Evolutionary conservation across 2,888 invertebrate species (phyloP).

Genomic region (Nycteola revayana): DNA sequence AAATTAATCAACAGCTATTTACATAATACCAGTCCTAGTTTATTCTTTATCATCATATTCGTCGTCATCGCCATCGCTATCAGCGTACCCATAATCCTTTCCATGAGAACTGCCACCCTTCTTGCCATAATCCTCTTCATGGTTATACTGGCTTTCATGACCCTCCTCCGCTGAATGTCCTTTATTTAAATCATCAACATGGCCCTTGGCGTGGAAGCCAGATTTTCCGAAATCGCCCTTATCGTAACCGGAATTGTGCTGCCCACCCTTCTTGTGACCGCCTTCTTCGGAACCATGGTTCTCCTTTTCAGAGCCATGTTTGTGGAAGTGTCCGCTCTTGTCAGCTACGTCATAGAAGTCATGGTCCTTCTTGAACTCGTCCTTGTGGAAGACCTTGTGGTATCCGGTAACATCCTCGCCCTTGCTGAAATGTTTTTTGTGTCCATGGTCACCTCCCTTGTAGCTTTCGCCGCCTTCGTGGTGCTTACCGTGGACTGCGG

Average conservation of each 20-base stretch:
- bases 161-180: conserved; percentile 83
- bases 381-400: conserved; percentile 88
- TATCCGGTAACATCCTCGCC: conserved; percentile 87
- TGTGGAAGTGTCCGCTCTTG: conserved; percentile 84
- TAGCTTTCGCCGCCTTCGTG: conserved; percentile 75
- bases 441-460: conserved; percentile 81
- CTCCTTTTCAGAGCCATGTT: conserved; percentile 81
- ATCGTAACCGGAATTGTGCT: conserved; percentile 76
- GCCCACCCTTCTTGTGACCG: conserved; percentile 79
- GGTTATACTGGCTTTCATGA: conserved; percentile 76
- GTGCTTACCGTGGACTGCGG: conserved; percentile 79
- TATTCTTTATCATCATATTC: conserved; percentile 38
- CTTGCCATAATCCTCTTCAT: conserved; percentile 79
- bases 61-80: conserved; percentile 47
- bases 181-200: conserved; percentile 72
- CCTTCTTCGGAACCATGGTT: conserved; percentile 81
- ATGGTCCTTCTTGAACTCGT: conserved; percentile 90
- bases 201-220: conserved; percentile 82
- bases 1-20: conserved; percentile 50
- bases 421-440: conserved; percentile 84
- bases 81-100: conserved; percentile 71
- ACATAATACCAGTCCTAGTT: conserved; percentile 32
- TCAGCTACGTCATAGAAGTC: conserved; percentile 88
- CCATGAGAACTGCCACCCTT: conserved; percentile 73
- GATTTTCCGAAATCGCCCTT: conserved; percentile 78